Base-by-base conservation (phyloP, 2,797 vertebrate species). In the Chelidonichthys spinosus region DNA sequence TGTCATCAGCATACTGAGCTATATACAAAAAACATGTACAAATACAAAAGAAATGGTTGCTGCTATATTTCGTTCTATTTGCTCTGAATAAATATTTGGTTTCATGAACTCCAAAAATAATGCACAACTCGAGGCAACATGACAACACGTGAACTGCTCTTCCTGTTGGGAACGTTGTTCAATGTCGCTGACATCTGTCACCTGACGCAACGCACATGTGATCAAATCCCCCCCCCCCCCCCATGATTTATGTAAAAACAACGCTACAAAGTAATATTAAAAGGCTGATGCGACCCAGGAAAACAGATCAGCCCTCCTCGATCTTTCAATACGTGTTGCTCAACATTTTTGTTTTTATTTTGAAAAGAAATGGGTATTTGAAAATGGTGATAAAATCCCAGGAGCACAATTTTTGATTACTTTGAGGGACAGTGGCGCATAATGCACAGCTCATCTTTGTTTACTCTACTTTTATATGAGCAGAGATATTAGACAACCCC, bases 11-110 rank as follows among this genome's bases (percentile, higher is more conserved):
- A 79, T 87, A 84, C 78, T 66, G 76, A 74, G 69, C 58, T 90
- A 91, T 91, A 79, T 89, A 93, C 91, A 93, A 83, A 72, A 71
- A 85, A 70, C 90, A 90, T 90, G 78, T 91, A 91, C 89, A 92
- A 60, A 62, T 80, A 76, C 53, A 77, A 80, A 80, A 78, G 65
- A 75, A 72, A 70, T 7, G 15, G 60, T 71, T 69, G 72, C 68
- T 78, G 80, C 62, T 85, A 70, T 77, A 67, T 70, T 76, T 78
- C 67, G 77, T 63, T 71, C 62, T 68, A 59, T 62, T 62, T 83
- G 77, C 37, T 84, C 78, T 85, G 80, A 89, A 90, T 92, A 91
- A 92, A 93, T 91, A 92, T 85, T 83, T 81, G 78, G 36, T 80
- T 85, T 88, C 4, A 62, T 60, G 71, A 76, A 58, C 63, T 87